Evolutionary conservation across 2,113 vertebrate genomes (phyloP).

Genomic region (Megaptera novaeangliae): DNA sequence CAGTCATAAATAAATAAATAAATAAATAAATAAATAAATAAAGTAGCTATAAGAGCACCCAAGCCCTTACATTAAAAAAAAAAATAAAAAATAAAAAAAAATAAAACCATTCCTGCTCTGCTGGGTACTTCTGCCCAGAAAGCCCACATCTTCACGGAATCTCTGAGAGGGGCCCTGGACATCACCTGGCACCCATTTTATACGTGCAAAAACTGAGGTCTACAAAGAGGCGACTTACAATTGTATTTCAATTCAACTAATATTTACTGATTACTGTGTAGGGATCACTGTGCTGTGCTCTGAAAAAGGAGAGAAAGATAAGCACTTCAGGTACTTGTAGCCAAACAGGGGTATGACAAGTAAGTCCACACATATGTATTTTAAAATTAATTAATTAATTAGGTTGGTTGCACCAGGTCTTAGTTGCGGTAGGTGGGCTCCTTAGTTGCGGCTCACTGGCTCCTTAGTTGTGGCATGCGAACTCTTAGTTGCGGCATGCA

Average conservation of each 20-base stretch:
- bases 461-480: too few relatives aligned
- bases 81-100: too few relatives aligned
- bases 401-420: too few relatives aligned
- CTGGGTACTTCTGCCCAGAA: neutral
- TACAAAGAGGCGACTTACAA: neutral
- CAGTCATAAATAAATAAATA: too few relatives aligned
- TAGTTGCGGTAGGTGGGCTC: too few relatives aligned
- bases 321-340: neutral
- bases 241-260: neutral
- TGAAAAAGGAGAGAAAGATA: neutral
- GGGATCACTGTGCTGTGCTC: neutral
- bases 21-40: too few relatives aligned
- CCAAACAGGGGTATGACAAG: neutral
- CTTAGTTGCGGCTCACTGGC: too few relatives aligned
- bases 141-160: neutral
- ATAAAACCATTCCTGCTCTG: neutral
- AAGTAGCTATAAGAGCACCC: too few relatives aligned
- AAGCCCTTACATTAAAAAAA: too few relatives aligned
- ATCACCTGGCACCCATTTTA: neutral
- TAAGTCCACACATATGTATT: neutral
- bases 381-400: too few relatives aligned
- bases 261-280: neutral
- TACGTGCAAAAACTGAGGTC: neutral
- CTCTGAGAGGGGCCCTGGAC: neutral
- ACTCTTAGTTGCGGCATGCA: too few relatives aligned